Conservation (phyloP, 2,113 vertebrate species). For the Uria aalge region DNA sequence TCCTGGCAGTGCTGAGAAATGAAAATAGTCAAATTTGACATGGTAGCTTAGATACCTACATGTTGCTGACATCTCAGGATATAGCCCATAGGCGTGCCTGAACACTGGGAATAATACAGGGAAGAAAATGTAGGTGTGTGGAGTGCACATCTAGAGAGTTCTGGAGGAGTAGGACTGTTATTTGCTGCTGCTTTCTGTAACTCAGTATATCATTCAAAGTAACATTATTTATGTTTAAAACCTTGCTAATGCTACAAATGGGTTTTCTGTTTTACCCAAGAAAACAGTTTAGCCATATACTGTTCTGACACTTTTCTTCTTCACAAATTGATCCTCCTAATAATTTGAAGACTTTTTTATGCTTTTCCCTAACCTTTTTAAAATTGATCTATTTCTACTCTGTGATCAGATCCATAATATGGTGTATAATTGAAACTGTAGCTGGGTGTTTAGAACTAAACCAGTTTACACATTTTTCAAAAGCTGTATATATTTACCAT, state of each 20-base stretch:
- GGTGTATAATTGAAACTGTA: neutral
- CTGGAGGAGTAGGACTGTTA: neutral
- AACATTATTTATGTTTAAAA: neutral
- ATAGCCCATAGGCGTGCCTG: neutral
- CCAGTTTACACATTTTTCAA: neutral
- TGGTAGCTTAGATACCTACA: neutral
- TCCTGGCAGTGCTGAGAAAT: neutral
- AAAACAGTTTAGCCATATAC: neutral
- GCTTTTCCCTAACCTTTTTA: neutral
- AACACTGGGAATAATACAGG: neutral
- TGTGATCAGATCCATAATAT: neutral
- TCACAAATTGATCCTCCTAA: neutral
- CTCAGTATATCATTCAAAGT: neutral
- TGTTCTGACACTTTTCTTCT: neutral
- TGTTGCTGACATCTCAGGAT: neutral
- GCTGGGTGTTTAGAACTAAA: neutral
- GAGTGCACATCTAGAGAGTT: neutral
- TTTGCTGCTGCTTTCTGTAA: neutral
- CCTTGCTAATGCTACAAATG: neutral
- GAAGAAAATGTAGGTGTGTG: neutral
- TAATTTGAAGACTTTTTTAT: neutral
- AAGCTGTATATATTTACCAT: neutral
- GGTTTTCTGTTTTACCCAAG: neutral
- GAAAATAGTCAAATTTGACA: neutral
- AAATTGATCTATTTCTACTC: neutral